Conservation (phyloP, 2,797 vertebrate genomes). For the Hippopotamyrus pictus region DNA sequence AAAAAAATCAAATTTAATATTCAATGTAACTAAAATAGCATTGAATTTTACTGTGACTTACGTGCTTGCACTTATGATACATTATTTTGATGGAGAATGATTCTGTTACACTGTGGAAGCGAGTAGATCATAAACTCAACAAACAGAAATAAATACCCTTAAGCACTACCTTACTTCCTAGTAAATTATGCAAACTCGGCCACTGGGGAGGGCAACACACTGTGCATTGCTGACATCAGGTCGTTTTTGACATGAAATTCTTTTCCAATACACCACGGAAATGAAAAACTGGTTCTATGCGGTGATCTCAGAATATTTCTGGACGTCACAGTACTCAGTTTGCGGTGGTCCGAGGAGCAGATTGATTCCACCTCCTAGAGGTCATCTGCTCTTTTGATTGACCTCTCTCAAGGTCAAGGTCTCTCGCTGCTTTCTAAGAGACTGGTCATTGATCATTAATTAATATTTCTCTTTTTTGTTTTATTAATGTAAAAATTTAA, state of each 20-base stretch:
- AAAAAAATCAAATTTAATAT: conserved; percentile 16
- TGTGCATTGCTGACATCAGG: conserved; percentile 30
- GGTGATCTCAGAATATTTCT: conserved; percentile 29
- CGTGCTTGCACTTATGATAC: conserved; percentile 11
- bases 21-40: conserved; percentile 17
- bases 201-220: conserved; percentile 32
- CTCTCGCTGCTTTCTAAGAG: not conserved
- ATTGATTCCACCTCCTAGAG: conserved; percentile 20
- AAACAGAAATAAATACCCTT: conserved; percentile 35
- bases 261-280: conserved; percentile 33
- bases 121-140: conserved; percentile 35
- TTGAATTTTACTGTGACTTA: conserved; percentile 13
- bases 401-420: conserved; percentile 16
- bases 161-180: conserved; percentile 26
- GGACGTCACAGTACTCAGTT: conserved; percentile 19
- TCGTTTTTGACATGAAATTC: conserved; percentile 24
- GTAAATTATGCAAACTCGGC: conserved; percentile 44
- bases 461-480: not conserved
- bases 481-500: not conserved
- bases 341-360: conserved; percentile 12
- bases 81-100: conserved; percentile 34
- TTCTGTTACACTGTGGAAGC: conserved; percentile 30
- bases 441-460: not conserved
- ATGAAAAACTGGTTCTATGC: conserved; percentile 37
- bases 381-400: conserved; percentile 7